Evolutionary conservation across 2,113 vertebrate genomes (phyloP), one percentile per base, ranked within the genome.

Genomic region (Mola mola): DNA sequence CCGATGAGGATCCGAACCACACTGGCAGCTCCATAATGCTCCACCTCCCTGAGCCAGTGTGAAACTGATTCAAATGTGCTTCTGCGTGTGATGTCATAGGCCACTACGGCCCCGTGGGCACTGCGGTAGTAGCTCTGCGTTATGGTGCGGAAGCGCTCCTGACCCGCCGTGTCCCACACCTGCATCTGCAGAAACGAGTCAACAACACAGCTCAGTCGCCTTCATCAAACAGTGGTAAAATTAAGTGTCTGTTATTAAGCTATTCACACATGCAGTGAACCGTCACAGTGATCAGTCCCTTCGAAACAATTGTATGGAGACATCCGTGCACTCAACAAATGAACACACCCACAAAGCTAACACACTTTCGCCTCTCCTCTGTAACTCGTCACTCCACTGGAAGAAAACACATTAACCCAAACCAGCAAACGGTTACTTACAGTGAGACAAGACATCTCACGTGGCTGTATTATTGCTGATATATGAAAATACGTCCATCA

Each of bases 111-210:
- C 1, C 95, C 97, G 0, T 99, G 95, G n/a, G 96, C 97, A 0
- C 96, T 97, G 65, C 96, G 95, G 71, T 98, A 99, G 68, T 98
- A 99, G 82, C 96, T 98, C 87, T 98, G 96, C 2, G 96, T 98
- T 90, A 98, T 99, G 58, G 96, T 98, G 38, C 94, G 94, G 83
- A 98, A 98, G 10, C 97, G 94, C 87, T 98, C 97, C 82, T 99
- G 97, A 4, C 97, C 96, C 0, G 97, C 96, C 0, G 97, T 99
- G 90, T 99, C 97, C 97, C 97, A 99, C 43, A 99, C 95, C 77
- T 98, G 97, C 87, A 99, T 93, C 97, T 99, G 89, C 33, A 9
- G 72, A 15, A n/a, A 66, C 4, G 57, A 62, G n/a, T 26, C 22
- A 60, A 2, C 33, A 31, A 15, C n/a, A 51, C n/a, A 60, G 10